Evolutionary conservation across 2,888 invertebrate genomes (phyloP).

Genomic region (Cylindroiulus punctatus): DNA sequence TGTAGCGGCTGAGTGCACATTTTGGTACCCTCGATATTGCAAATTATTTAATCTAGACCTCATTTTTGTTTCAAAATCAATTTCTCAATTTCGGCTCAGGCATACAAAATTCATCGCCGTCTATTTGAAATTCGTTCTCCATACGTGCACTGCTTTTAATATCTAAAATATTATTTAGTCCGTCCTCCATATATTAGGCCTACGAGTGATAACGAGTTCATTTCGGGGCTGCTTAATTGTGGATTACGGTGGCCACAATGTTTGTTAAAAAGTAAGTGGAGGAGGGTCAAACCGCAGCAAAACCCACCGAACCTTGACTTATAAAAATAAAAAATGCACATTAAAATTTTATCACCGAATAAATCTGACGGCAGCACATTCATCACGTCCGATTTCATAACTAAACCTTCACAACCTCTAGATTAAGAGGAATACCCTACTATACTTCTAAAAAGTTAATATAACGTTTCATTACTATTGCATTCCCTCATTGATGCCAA

Average conservation of each 20-base stretch:
- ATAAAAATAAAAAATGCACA: neutral
- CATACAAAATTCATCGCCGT: neutral
- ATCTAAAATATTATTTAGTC: conserved; percentile 24
- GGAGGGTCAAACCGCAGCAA: conserved; percentile 42
- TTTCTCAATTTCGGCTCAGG: neutral
- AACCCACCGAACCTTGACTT: conserved; percentile 43
- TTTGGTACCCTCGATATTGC: conserved; percentile 3
- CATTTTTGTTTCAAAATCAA: conserved; percentile 8
- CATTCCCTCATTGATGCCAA: neutral
- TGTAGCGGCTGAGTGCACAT: neutral
- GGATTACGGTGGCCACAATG: neutral
- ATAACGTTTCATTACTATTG: neutral
- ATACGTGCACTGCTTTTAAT: conserved; percentile 35
- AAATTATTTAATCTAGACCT: conserved; percentile 37
- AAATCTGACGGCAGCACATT: neutral
- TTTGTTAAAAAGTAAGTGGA: conserved; percentile 3
- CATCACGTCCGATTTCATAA: conserved; percentile 43
- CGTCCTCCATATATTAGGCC: conserved; percentile 17
- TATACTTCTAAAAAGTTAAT: neutral
- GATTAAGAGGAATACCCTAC: neutral
- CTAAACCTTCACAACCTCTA: neutral
- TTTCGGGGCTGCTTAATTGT: conserved; percentile 35
- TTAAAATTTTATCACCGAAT: conserved; percentile 36
- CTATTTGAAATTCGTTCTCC: conserved; percentile 29
- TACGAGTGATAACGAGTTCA: conserved; percentile 37